phyloP scores from a whole-genome alignment of 2,113 vertebrate species.

The Nothoprocta perdicaria region DNA sequence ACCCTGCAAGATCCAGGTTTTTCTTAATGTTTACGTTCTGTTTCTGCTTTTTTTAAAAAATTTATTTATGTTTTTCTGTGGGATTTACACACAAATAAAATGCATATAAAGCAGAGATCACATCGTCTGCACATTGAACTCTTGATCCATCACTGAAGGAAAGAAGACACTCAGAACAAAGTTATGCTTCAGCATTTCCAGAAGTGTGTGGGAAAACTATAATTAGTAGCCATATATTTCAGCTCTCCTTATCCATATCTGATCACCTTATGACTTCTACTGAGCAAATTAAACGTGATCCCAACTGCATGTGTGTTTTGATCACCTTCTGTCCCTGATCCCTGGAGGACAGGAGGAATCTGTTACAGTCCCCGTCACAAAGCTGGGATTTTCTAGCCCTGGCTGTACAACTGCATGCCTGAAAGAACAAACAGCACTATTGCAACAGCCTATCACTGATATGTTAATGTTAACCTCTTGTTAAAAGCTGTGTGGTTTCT shows the following conservation, averaged over 20 bases:
- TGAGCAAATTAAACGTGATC: neutral
- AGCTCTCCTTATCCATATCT: slow-evolving; percentile 35
- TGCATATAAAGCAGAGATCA: neutral
- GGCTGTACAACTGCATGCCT: neutral
- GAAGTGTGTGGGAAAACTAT: slow-evolving; percentile 6
- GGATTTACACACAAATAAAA: neutral
- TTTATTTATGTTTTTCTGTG: neutral
- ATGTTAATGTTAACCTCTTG: neutral
- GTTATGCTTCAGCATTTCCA: slow-evolving; percentile 16
- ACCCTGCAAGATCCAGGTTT: neutral
- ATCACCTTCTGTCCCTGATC: neutral
- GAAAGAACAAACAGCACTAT: slow-evolving; percentile 8
- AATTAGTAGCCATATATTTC: neutral
- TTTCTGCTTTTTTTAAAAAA: neutral
- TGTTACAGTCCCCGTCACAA: neutral
- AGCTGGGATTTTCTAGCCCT: slow-evolving; percentile 1
- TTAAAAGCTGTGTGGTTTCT: slow-evolving; percentile 3
- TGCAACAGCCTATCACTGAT: neutral
- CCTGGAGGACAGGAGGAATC: neutral
- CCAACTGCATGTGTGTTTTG: neutral
- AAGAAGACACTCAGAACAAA: neutral
- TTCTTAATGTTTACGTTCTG: slow-evolving; percentile 49
- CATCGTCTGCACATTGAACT: neutral
- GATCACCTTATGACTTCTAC: slow-evolving; percentile 2
- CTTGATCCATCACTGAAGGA: neutral